A percentile compares a stretch with the other conserved stretches of the same genome.
phyloP scores from a whole-genome alignment of 2,888 invertebrate genomes.

The Osmoderma eremita region DNA sequence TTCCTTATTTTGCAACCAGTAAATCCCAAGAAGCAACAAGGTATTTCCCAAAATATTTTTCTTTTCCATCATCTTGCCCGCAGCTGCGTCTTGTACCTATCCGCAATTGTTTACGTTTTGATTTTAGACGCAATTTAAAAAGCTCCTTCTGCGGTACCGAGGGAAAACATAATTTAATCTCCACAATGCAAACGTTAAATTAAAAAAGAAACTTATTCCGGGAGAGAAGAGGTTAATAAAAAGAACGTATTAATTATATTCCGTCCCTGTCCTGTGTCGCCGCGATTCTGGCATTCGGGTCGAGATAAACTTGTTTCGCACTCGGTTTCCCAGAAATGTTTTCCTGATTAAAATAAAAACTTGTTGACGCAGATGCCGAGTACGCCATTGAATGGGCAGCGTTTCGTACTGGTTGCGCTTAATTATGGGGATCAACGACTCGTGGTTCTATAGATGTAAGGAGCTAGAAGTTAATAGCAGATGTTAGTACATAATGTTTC shows the following conservation, averaged over 20 bases:
- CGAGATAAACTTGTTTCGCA: slow-evolving; percentile 25
- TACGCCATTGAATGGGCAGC: neutral
- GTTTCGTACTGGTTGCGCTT: too few species aligned
- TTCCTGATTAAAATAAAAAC: slow-evolving; percentile 20
- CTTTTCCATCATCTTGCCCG: slow-evolving; percentile 4
- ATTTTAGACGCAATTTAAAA: slow-evolving; percentile 32
- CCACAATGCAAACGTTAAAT: slow-evolving; percentile 26
- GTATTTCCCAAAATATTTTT: slow-evolving; percentile 25
- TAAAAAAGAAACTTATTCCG: slow-evolving; percentile 22
- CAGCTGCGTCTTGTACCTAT: neutral
- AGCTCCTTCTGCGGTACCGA: slow-evolving; percentile 5
- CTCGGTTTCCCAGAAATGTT: slow-evolving; percentile 14
- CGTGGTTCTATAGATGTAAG: too few species aligned
- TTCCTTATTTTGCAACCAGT: neutral
- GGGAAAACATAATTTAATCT: slow-evolving; percentile 28
- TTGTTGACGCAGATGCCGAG: neutral
- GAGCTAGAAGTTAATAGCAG: too few species aligned
- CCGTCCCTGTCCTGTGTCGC: slow-evolving; percentile 17
- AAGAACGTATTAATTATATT: slow-evolving; percentile 34
- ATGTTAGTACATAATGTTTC: too few species aligned
- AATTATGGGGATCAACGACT: too few species aligned
- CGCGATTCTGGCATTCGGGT: slow-evolving; percentile 15
- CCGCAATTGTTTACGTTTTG: slow-evolving; percentile 29
- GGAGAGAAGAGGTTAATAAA: slow-evolving; percentile 27
- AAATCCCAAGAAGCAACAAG: slow-evolving; percentile 2